These are phyloP conservation scores for Orchestia grillus DNA, from an alignment of 1,140 invertebrate species.

Conservation along the genomic window DNA sequence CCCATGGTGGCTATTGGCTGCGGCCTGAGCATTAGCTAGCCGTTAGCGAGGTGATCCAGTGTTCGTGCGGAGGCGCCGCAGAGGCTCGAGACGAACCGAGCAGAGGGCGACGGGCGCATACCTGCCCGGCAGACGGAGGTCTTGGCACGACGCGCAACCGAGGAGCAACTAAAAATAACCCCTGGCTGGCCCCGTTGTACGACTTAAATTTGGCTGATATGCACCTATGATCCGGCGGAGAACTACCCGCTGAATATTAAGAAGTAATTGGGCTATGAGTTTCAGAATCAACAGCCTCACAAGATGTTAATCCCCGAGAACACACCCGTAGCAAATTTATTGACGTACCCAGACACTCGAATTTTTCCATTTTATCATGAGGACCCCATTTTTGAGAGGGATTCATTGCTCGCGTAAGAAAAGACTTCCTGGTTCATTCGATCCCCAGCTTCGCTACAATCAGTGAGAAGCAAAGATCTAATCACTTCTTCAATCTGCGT, in stretches of 20 bases:
- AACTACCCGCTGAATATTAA: not conserved
- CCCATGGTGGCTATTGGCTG: not conserved
- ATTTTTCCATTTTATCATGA: not conserved
- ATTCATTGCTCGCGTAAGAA: not conserved
- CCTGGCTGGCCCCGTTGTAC: not conserved
- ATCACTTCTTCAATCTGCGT: not conserved
- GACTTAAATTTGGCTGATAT: slow-evolving; percentile 43
- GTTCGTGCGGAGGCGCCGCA: not conserved
- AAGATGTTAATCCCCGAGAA: not conserved
- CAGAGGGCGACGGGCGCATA: not conserved
- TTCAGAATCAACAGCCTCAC: not conserved
- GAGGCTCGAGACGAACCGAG: not conserved
- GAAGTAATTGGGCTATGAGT: not conserved
- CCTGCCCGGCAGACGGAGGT: not conserved
- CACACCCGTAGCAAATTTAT: not conserved
- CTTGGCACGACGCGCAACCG: not conserved
- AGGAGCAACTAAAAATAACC: slow-evolving; percentile 36
- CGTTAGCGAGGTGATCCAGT: not conserved
- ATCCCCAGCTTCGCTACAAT: not conserved
- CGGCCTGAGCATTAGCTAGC: not conserved
- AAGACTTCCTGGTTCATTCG: not conserved
- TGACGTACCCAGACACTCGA: no score
- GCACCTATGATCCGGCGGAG: not conserved
- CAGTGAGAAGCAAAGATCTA: not conserved
- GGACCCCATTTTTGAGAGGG: not conserved